These are phyloP conservation scores for Crypturellus tataupa DNA, from an alignment of 2,797 vertebrate genomes.

Conservation along the genomic window DNA sequence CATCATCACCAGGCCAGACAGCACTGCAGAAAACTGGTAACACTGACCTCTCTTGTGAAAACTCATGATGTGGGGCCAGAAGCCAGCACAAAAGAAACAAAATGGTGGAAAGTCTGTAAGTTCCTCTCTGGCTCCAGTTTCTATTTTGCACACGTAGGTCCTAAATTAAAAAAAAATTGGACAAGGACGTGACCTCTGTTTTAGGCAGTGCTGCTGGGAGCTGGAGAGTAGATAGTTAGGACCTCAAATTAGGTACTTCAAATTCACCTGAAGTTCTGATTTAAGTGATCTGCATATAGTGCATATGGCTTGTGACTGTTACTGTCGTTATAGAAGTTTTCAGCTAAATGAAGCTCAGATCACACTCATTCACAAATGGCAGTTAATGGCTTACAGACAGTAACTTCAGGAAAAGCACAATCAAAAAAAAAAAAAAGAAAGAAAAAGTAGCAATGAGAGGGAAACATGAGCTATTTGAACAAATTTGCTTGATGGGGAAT, in stretches of 20 bases:
- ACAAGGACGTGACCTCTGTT: not conserved
- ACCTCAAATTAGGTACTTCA: not conserved
- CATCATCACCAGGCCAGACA: too few species aligned
- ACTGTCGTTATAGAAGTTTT: not conserved
- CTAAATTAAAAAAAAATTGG: not conserved
- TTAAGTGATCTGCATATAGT: not conserved
- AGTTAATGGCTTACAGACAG: not conserved
- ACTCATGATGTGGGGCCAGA: not conserved
- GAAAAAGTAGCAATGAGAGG: not conserved
- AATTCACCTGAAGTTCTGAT: not conserved
- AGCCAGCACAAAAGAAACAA: not conserved
- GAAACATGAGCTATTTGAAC: not conserved
- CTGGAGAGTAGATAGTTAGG: not conserved
- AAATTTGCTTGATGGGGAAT: not conserved
- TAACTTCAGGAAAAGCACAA: accelerated
- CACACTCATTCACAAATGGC: not conserved
- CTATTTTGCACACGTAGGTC: not conserved
- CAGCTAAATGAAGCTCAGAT: not conserved
- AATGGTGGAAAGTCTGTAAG: not conserved
- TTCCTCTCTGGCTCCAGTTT: not conserved
- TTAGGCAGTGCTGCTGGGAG: not conserved
- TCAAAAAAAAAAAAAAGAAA: not conserved
- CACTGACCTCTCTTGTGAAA: not conserved
- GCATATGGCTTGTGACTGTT: not conserved
- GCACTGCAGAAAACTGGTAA: too few species aligned